A percentile compares a stretch with the other conserved stretches of the same genome.
These are phyloP conservation scores for Oikopleura dioica DNA, from an alignment of 23 tunicate species.

Conservation along the genomic window DNA sequence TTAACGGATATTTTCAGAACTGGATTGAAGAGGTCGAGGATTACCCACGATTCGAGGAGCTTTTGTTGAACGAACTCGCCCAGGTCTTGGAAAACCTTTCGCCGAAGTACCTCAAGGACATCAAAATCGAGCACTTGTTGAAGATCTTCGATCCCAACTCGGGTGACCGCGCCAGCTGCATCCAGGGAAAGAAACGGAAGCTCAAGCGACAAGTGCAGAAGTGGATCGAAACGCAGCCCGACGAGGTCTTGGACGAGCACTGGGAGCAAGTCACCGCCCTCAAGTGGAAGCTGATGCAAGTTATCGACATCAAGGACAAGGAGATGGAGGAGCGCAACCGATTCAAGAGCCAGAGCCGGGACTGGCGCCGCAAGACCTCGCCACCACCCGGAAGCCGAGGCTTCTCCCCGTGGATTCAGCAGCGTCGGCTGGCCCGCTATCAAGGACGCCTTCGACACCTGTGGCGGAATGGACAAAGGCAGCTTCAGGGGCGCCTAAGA, in stretches of 20 bases:
- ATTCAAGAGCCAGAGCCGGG: background rate
- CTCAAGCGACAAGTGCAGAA: background rate
- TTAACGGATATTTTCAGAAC: no score
- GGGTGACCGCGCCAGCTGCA: background rate
- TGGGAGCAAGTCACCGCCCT: background rate
- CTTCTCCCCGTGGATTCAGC: background rate
- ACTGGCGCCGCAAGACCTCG: constrained; percentile 5
- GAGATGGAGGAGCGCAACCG: constrained; percentile 3
- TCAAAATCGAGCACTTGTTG: constrained; percentile 3
- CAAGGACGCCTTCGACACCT: background rate
- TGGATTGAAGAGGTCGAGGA: background rate
- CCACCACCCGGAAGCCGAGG: background rate
- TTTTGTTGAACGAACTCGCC: background rate
- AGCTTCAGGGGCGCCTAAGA: background rate
- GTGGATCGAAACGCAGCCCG: constrained; percentile 12
- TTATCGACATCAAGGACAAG: background rate
- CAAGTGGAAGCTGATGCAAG: background rate
- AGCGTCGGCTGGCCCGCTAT: background rate
- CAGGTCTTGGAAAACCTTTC: background rate
- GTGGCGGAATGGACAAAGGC: background rate
- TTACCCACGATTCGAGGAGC: background rate
- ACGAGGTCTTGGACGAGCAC: background rate
- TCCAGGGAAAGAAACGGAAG: constrained; percentile 5
- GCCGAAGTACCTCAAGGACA: background rate
- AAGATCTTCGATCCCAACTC: background rate